These are phyloP conservation scores for Lycophotia porphyrea DNA, from an alignment of 2,888 invertebrate genomes.

Conservation along the genomic window DNA sequence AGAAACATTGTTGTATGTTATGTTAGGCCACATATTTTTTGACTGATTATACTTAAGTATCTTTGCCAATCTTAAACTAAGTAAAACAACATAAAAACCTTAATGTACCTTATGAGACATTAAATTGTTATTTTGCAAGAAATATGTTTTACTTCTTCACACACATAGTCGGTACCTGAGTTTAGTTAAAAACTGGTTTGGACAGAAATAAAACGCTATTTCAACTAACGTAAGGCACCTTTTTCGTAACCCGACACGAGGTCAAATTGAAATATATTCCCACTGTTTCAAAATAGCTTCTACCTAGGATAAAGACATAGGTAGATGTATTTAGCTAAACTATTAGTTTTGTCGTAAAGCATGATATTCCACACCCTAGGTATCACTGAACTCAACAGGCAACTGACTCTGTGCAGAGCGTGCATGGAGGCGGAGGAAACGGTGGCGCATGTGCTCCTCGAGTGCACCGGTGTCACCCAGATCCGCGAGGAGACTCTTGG, in stretches of 20 bases:
- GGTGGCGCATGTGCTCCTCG: too few relatives aligned
- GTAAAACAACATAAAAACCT: background rate
- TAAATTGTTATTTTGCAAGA: background rate
- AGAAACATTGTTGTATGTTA: background rate
- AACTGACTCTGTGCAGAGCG: too few relatives aligned
- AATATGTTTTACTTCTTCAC: background rate
- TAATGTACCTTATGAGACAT: background rate
- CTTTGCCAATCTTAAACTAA: background rate
- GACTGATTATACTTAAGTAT: background rate
- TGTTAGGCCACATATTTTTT: background rate
- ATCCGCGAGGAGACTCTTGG: too few relatives aligned
- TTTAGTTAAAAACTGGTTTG: too few relatives aligned
- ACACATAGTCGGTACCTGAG: background rate
- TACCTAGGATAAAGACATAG: background rate
- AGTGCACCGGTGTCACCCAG: too few relatives aligned
- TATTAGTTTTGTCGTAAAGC: background rate
- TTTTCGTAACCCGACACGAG: background rate
- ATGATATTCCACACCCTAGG: too few relatives aligned
- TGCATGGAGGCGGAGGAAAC: too few relatives aligned
- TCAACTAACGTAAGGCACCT: background rate
- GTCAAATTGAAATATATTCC: background rate
- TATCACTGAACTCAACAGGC: too few relatives aligned
- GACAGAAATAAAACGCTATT: background rate
- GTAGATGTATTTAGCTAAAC: too few relatives aligned
- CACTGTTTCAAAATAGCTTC: background rate